A percentile compares a stretch with the other conserved stretches of the same genome.
These are phyloP conservation scores for Montipora foliosa DNA, from an alignment of 64 coral and sea anemone genomes.

Conservation along the genomic window DNA sequence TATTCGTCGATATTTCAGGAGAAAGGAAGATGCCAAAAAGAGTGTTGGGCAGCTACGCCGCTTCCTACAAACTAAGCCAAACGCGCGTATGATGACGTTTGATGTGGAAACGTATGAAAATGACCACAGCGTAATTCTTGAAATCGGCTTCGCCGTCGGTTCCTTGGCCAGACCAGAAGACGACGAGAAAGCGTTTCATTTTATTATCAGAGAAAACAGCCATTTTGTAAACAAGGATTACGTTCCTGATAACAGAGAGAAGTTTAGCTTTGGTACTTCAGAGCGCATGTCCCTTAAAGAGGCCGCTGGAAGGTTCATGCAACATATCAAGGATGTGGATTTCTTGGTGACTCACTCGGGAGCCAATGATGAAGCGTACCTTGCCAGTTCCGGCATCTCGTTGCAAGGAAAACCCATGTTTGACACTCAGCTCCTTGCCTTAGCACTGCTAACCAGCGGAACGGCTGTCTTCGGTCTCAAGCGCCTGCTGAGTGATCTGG, in stretches of 20 bases:
- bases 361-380: background rate
- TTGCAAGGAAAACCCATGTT: conserved; percentile 49
- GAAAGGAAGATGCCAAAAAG: background rate
- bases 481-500: conserved; percentile 43
- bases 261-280: conserved; percentile 63
- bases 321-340: conserved; percentile 27
- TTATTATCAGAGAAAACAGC: conserved; percentile 67
- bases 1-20: background rate
- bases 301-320: conserved; percentile 42
- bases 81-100: conserved; percentile 32
- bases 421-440: conserved; percentile 64
- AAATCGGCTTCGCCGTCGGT: conserved; percentile 58
- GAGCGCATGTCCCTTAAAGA: conserved; percentile 51
- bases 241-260: conserved; percentile 66
- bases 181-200: conserved; percentile 38
- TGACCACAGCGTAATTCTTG: conserved; percentile 53
- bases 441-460: conserved; percentile 58
- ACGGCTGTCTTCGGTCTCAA: conserved; percentile 55
- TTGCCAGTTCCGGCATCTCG: conserved; percentile 5
- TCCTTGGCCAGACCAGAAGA: background rate
- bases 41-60: background rate
- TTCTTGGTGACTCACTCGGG: conserved; percentile 64
- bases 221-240: conserved; percentile 32
- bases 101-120: conserved; percentile 66
- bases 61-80: background rate